Evolutionary conservation across 2,113 vertebrate genomes (phyloP).

Genomic region (Microcebus jonahi): DNA sequence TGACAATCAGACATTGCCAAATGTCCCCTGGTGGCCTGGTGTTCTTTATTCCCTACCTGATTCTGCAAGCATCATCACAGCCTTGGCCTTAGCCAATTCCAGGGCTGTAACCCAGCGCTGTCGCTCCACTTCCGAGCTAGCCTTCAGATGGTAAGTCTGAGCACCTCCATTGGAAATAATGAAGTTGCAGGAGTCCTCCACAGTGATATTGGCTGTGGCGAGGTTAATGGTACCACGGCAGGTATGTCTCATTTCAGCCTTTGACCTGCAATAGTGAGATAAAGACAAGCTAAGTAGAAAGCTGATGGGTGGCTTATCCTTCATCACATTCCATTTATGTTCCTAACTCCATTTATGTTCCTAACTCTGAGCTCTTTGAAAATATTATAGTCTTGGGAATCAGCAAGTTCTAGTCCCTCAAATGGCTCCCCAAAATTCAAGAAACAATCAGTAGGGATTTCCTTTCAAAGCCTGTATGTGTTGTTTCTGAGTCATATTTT

Average conservation of each 20-base stretch:
- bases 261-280: slow-evolving; percentile 85
- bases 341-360: not conserved
- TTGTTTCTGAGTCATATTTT: not conserved
- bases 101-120: slow-evolving; percentile 98
- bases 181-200: slow-evolving; percentile 98
- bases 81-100: slow-evolving; percentile 96
- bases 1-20: not conserved
- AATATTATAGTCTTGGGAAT: not conserved
- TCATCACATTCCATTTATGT: not conserved
- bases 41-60: slow-evolving; percentile 87
- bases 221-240: slow-evolving; percentile 98
- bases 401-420: not conserved
- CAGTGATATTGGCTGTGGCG: slow-evolving; percentile 95
- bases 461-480: not conserved
- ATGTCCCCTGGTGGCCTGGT: not conserved
- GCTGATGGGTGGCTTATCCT: not conserved
- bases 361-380: not conserved
- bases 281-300: not conserved
- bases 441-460: not conserved
- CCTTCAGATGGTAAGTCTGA: slow-evolving; percentile 98
- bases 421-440: not conserved
- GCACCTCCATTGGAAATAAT: slow-evolving; percentile 97
- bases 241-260: slow-evolving; percentile 98
- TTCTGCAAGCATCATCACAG: slow-evolving; percentile 94
- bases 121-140: slow-evolving; percentile 95